Base-by-base conservation (phyloP, 2,113 vertebrate species). In the Copsychus sechellarum region DNA sequence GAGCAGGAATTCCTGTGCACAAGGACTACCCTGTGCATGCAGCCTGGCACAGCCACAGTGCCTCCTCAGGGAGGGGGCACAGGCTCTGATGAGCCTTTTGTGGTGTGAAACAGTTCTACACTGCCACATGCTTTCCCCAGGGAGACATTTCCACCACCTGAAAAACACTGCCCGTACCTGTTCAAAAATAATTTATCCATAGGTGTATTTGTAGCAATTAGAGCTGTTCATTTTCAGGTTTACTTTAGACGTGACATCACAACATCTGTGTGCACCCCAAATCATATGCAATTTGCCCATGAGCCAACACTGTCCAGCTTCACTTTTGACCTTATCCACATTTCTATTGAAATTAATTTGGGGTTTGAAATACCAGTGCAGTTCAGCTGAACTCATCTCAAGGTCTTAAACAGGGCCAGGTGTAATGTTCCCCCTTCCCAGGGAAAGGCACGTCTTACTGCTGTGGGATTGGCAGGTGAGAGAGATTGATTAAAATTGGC, bases 401-500 rank as follows among this genome's bases (percentile, higher is more conserved):
- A 1, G 26, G 54, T 61, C 58, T 80, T 71, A 20, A 87, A 69
- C n/a, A 34, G 42, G 28, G n/a, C 50, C 81, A n/a, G 87, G 61
- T 77, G 53, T 69, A 77, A 6, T 1, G 2, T 36, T 17, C 20
- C 11, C 16, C 4, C 31, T 80, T 73, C 5, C 2, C 40, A 43
- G 81, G 48, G 65, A 65, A 77, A 81, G 74, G 54, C 69, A 72
- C 1, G 0, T 90, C 73, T 90, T 26, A 2, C 43, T 54, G 66
- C 84, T 36, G 24, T 76, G 87, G 85, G 96, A 93, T 45, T n/a
- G 72, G 88, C 72, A 88, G 69, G 72, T 4, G 28, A 73, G 89
- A 86, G 87, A 83, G 42, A 40, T 45, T 95, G 89, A 95, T 95
- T 90, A 85, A 92, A 96, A 92, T 38, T 84, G 82, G 82, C 89